phyloP scores from a whole-genome alignment of 2,888 invertebrate genomes.

The Eretmocerus hayati region DNA sequence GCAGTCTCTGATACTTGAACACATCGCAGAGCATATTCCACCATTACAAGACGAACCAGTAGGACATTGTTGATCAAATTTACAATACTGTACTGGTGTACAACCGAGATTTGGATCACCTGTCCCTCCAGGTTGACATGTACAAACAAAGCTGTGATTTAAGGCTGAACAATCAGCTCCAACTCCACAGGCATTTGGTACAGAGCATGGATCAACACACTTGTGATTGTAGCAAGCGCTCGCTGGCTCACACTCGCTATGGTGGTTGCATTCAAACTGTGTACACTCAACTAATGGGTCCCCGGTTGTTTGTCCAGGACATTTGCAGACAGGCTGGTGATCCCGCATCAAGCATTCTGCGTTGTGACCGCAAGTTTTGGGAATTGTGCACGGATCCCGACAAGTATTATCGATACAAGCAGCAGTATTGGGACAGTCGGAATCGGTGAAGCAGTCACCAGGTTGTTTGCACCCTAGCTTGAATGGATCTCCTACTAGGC shows the following conservation, averaged over 20 bases:
- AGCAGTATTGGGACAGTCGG: slow-evolving; percentile 72
- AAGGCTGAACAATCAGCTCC: slow-evolving; percentile 68
- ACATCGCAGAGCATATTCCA: slow-evolving; percentile 73
- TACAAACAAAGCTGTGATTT: slow-evolving; percentile 75
- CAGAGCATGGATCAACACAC: slow-evolving; percentile 74
- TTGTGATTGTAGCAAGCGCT: slow-evolving; percentile 72
- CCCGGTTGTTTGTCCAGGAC: slow-evolving; percentile 67
- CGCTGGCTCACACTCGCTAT: slow-evolving; percentile 64
- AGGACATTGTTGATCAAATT: slow-evolving; percentile 72
- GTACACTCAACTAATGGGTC: slow-evolving; percentile 65
- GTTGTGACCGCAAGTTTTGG: slow-evolving; percentile 64
- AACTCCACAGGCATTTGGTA: slow-evolving; percentile 76
- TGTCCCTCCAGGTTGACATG: slow-evolving; percentile 76
- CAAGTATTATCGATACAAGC: slow-evolving; percentile 70
- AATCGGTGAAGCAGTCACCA: slow-evolving; percentile 72
- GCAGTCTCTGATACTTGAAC: slow-evolving; percentile 76
- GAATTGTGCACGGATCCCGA: slow-evolving; percentile 66
- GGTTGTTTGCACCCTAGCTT: slow-evolving; percentile 71
- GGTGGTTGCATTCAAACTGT: slow-evolving; percentile 70
- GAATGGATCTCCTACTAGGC: slow-evolving; percentile 70
- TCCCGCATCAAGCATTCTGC: slow-evolving; percentile 66
- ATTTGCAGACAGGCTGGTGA: slow-evolving; percentile 68
- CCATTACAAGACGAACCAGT: slow-evolving; percentile 77
- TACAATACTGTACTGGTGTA: slow-evolving; percentile 75
- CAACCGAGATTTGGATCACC: slow-evolving; percentile 84